Evolutionary conservation across 2,888 invertebrate genomes (phyloP), one percentile per base, ranked within the genome.

Genomic region (Thymelicus lineola): DNA sequence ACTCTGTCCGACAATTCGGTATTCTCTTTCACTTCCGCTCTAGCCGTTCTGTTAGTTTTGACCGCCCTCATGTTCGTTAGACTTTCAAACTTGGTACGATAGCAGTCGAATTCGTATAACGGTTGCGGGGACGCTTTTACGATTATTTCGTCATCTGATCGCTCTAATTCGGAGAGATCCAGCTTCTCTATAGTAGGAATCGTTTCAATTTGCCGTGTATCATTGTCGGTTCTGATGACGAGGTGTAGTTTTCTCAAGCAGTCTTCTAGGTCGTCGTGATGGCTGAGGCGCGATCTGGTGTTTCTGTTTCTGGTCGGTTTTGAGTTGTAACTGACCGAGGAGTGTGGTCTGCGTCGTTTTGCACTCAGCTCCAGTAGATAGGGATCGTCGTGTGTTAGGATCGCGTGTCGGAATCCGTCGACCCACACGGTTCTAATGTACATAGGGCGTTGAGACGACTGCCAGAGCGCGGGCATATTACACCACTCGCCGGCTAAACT

Each of bases 371-470:
- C 87, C 15, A 86, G 78, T 70, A 86, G 84, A 75, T 87, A 86
- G 0, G 94, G 95, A 84, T 96, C 96, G 87, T 96, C 95, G 71
- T 95, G 90, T 7, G 95, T 94, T 64, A 97, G 90, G 61, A 97
- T 94, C 17, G 96, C 96, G 89, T 96, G 96, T 75, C 96, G 94
- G 77, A 95, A 95, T 20, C 96, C 96, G 81, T 96, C 95, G 71
- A 96, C 95, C 97, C 97, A 97, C 66, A 95, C 94, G 59, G 95
- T 95, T 79, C 94, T 92, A 74, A 95, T 91, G 85, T 95, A 95
- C 85, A 95, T 88, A 80, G 95, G 95, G 74, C 94, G 91, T 85
- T 94, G 94, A 73, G 95, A 95, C 75, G 95, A 93, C 83, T 95
- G 95, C 95, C 95, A 95, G 83, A 95, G 94, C 74, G 90, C 92